These are phyloP conservation scores for Cladopsammia gracilis DNA, from an alignment of 64 coral and sea anemone genomes.

Conservation along the genomic window DNA sequence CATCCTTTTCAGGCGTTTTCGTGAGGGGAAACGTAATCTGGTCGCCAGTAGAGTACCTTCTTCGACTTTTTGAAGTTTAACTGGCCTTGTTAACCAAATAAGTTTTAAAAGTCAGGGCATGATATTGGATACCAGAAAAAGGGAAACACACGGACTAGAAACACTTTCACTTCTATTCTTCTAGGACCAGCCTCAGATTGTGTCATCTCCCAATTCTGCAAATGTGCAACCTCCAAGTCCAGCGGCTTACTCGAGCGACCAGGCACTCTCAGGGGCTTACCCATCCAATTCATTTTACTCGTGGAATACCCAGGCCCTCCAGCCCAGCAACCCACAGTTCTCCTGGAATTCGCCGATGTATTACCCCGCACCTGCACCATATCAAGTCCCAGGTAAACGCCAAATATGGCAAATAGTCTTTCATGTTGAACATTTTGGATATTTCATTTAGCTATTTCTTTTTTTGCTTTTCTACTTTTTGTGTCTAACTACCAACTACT, in stretches of 20 bases:
- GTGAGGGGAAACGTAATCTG: too few relatives aligned
- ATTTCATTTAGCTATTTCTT: too few relatives aligned
- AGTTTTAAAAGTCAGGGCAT: too few relatives aligned
- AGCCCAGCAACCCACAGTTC: not conserved
- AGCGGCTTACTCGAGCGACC: not conserved
- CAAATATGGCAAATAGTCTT: not conserved
- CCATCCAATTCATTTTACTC: not conserved
- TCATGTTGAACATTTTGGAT: too few relatives aligned
- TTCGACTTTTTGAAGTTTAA: too few relatives aligned
- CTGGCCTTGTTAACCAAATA: too few relatives aligned
- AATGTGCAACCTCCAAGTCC: not conserved
- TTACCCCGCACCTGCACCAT: not conserved
- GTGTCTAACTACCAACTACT: too few relatives aligned
- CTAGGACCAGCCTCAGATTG: conserved; percentile 6
- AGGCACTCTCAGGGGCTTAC: not conserved
- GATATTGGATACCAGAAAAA: too few relatives aligned
- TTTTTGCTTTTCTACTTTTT: too few relatives aligned
- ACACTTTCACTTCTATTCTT: not conserved
- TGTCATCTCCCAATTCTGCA: not conserved
- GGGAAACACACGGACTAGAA: not conserved
- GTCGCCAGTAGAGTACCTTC: too few relatives aligned
- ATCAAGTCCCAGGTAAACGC: conserved; percentile 27
- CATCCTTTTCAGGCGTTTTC: too few relatives aligned
- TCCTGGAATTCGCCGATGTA: not conserved
- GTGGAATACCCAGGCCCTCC: not conserved